Conservation (phyloP, 2,888 invertebrate genomes). For the Philonicus albiceps region DNA sequence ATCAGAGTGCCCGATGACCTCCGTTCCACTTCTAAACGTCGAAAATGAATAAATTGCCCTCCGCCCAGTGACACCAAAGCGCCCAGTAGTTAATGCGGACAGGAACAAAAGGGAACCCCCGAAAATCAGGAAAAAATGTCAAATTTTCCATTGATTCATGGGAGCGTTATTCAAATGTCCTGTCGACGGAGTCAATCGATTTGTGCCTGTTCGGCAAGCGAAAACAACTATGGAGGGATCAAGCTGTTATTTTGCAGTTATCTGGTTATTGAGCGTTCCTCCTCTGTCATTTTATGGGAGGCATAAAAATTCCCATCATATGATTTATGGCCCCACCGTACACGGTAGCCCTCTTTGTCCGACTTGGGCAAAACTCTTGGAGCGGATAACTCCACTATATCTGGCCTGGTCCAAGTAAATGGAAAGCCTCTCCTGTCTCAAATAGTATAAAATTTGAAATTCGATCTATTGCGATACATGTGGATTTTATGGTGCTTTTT, state of each 20-base stretch:
- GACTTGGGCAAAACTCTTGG: neutral
- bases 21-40: constrained; percentile 35
- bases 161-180: constrained; percentile 45
- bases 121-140: constrained; percentile 44
- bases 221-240: constrained; percentile 39
- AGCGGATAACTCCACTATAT: neutral
- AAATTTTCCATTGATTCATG: constrained; percentile 46
- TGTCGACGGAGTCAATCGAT: constrained; percentile 44
- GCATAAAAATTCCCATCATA: constrained; percentile 42
- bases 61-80: neutral
- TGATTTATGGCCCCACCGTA: constrained; percentile 28
- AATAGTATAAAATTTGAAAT: constrained; percentile 2
- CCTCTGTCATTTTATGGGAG: constrained; percentile 41
- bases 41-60: constrained; percentile 36
- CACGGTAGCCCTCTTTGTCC: neutral
- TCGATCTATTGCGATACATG: constrained; percentile 1
- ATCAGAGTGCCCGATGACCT: constrained; percentile 16
- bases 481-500: constrained; percentile 30
- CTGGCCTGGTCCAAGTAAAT: constrained; percentile 10
- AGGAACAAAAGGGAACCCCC: constrained; percentile 40
- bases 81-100: constrained; percentile 28
- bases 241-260: constrained; percentile 45
- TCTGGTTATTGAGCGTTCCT: constrained; percentile 38
- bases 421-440: constrained; percentile 38
- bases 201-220: constrained; percentile 28